Conservation (phyloP, 2,888 invertebrate genomes). For the Luffia ferchaultella region DNA sequence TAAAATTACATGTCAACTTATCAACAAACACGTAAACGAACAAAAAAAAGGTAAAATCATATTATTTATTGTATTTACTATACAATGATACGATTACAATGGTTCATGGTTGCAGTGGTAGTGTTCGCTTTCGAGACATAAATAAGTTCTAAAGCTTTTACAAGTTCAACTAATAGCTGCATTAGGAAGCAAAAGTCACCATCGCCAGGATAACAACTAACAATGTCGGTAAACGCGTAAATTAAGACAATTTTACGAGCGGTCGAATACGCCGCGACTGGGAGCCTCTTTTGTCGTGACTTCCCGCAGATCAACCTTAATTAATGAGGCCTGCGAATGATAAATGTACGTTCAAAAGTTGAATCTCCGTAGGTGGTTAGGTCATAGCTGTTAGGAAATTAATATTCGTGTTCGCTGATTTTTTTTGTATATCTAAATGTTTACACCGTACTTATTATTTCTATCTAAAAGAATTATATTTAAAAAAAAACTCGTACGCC, state of each 20-base stretch:
- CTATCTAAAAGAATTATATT: no score
- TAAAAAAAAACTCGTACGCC: no score
- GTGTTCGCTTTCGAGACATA: slow-evolving; percentile 3
- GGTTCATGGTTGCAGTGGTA: no score
- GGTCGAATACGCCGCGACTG: slow-evolving; percentile 27
- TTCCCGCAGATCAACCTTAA: slow-evolving; percentile 21
- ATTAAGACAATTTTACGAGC: slow-evolving; percentile 33
- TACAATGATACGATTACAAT: no score
- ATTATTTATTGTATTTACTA: no score
- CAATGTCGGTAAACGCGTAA: slow-evolving; percentile 12
- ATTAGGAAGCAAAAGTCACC: neutral
- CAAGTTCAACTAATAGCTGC: neutral
- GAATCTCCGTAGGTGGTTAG: slow-evolving; percentile 9
- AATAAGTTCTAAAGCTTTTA: neutral
- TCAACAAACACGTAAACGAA: no score
- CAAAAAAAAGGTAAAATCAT: no score
- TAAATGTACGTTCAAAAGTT: slow-evolving; percentile 13
- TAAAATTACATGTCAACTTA: no score
- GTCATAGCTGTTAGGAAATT: slow-evolving; percentile 8
- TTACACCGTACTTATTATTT: no score
- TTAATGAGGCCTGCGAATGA: slow-evolving; percentile 16
- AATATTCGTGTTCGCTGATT: slow-evolving; percentile 8
- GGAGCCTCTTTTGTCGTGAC: slow-evolving; percentile 28
- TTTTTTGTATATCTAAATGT: no score
- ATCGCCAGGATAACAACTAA: neutral